A percentile compares a stretch with the other conserved stretches of the same genome.
phyloP scores from a whole-genome alignment of 2,888 invertebrate genomes.

The Lysandra bellargus region DNA sequence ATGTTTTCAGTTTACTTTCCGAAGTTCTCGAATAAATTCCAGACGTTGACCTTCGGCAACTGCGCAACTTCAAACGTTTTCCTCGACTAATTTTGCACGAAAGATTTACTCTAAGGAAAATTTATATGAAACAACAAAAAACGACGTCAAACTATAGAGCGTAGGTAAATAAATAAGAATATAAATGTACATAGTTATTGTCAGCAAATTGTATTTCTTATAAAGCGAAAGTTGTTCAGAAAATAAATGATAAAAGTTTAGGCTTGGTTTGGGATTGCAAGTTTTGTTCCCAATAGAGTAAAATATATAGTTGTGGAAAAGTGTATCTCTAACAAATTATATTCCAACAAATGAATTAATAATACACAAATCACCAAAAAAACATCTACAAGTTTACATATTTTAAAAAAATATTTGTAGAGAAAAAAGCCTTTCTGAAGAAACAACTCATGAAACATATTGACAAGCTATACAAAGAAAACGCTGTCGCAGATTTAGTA shows the following conservation, averaged over 20 bases:
- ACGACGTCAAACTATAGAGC: background rate
- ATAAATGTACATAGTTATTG: background rate
- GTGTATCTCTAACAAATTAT: too few relatives aligned
- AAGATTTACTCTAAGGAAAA: background rate
- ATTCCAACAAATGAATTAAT: too few relatives aligned
- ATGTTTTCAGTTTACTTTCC: conserved; percentile 27
- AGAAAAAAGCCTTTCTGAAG: too few relatives aligned
- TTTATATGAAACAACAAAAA: background rate
- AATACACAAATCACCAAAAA: too few relatives aligned
- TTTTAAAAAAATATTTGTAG: too few relatives aligned
- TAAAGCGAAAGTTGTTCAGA: background rate
- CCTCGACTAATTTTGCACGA: background rate
- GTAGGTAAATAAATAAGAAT: background rate
- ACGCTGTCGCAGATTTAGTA: background rate
- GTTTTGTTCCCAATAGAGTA: background rate
- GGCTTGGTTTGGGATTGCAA: background rate
- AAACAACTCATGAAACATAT: background rate
- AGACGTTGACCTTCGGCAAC: conserved; percentile 19
- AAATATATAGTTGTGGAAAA: too few relatives aligned
- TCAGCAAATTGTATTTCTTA: background rate
- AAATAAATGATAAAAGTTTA: background rate
- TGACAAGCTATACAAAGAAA: background rate
- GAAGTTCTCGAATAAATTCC: conserved; percentile 26
- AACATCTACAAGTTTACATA: too few relatives aligned
- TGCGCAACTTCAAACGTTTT: conserved; percentile 13